Evolutionary conservation across 2,113 vertebrate genomes (phyloP), one percentile per base, ranked within the genome.

Genomic region (Sminthopsis crassicaudata): DNA sequence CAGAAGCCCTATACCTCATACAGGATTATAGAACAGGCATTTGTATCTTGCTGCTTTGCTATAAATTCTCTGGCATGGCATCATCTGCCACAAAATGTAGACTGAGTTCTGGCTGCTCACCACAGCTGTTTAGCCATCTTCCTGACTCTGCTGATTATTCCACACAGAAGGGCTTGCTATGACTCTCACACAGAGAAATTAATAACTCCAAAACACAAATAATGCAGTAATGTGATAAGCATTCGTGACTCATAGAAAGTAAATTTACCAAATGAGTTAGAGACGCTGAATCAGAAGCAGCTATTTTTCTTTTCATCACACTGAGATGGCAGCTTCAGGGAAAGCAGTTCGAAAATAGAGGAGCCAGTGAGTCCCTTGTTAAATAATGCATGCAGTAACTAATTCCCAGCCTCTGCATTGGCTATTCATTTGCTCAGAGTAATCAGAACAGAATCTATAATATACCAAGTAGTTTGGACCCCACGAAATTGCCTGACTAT

Each of bases 11-110:
- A 54, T 30, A 90, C 46, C 2, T 26, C 25, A 84, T 95, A 57
- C 3, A 91, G 24, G 8, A 84, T 92, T 93, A 24, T 48, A 57
- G 1, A 5, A 92, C 14, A 23, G 16, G 30, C 30, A 76, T 91
- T 92, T 94, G 91, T 60, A 50, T 94, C 53, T 92, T 91, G 9
- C 2, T 88, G 16, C 22, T 96, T 46, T 57, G 51, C 48, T 76
- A 3, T 57, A 91, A 91, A 51, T 54, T 91, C 19, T 42, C 46
- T 53, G 16, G 53, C 46, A 89, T 0, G 50, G n/a, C 27, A 26
- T 36, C 92, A 2, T 84, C 36, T 96, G n/a, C 12, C 92, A 8
- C 10, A 46, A 26, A 50, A 6, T 27, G 2, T 55, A 90, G 60
- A 53, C 92, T 42, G 46, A 93, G 84, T 91, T 27, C 52, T 60